These are phyloP conservation scores for Polyergus mexicanus DNA, from an alignment of 1,140 invertebrate genomes.

Conservation along the genomic window DNA sequence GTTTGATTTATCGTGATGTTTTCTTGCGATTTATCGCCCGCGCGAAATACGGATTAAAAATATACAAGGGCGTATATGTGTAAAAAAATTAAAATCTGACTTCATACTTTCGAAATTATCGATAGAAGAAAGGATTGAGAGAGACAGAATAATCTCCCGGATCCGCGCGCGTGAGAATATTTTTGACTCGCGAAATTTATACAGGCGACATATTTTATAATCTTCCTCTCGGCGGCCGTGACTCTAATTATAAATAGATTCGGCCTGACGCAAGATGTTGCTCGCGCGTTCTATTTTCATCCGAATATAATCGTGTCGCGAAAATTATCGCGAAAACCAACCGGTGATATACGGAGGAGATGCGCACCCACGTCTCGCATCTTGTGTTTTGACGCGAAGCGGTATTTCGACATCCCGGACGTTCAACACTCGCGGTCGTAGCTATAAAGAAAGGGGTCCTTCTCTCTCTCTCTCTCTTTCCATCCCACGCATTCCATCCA, in stretches of 20 bases:
- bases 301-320: constrained; percentile 29
- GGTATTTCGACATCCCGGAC: constrained; percentile 30
- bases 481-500: background rate
- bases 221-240: constrained; percentile 26
- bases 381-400: background rate
- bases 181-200: background rate
- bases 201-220: constrained; percentile 25
- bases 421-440: background rate
- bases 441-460: background rate
- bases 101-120: background rate
- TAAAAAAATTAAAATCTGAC: too few relatives aligned
- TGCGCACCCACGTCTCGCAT: background rate
- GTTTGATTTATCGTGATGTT: too few relatives aligned
- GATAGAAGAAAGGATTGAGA: background rate
- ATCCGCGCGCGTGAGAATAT: background rate
- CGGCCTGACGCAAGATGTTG: constrained; percentile 30
- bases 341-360: background rate
- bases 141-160: constrained; percentile 5
- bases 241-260: constrained; percentile 40
- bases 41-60: background rate
- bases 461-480: background rate
- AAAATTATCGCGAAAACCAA: background rate
- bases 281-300: constrained; percentile 35
- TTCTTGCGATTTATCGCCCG: too few relatives aligned
- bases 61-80: too few relatives aligned